A percentile compares a stretch with the other conserved stretches of the same genome.
Conservation (phyloP, 2,797 vertebrate genomes). For the Zalophus californianus region DNA sequence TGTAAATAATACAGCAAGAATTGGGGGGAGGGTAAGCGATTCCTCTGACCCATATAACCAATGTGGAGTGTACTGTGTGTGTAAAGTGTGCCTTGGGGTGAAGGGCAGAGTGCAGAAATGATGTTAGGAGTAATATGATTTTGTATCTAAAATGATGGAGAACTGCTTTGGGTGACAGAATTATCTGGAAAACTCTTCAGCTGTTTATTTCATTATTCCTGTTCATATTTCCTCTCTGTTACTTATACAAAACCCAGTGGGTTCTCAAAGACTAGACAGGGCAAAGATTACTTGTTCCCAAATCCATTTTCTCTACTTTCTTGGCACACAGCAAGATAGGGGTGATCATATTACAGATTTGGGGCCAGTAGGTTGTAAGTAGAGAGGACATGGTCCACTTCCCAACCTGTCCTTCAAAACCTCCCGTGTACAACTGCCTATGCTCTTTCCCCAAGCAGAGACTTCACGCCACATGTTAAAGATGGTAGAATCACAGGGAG, state of each 20-base stretch:
- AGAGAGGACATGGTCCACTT: neutral
- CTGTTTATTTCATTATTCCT: neutral
- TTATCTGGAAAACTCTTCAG: neutral
- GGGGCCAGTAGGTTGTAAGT: neutral
- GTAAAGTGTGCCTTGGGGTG: neutral
- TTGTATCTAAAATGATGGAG: neutral
- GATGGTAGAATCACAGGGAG: neutral
- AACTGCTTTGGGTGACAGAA: neutral
- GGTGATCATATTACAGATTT: neutral
- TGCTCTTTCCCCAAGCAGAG: neutral
- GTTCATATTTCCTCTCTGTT: neutral
- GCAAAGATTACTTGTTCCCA: neutral
- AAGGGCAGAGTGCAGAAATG: neutral
- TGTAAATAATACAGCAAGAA: neutral
- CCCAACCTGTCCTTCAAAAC: neutral
- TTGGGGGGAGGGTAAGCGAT: neutral
- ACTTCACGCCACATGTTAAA: neutral
- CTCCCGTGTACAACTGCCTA: neutral
- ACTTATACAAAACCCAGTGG: neutral
- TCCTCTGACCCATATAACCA: neutral
- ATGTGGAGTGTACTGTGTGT: neutral
- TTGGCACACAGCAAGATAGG: neutral
- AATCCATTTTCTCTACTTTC: neutral
- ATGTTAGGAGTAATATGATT: neutral
- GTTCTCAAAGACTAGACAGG: neutral